Conservation (phyloP, 2,113 vertebrate species). For the Apeltes quadracus region DNA sequence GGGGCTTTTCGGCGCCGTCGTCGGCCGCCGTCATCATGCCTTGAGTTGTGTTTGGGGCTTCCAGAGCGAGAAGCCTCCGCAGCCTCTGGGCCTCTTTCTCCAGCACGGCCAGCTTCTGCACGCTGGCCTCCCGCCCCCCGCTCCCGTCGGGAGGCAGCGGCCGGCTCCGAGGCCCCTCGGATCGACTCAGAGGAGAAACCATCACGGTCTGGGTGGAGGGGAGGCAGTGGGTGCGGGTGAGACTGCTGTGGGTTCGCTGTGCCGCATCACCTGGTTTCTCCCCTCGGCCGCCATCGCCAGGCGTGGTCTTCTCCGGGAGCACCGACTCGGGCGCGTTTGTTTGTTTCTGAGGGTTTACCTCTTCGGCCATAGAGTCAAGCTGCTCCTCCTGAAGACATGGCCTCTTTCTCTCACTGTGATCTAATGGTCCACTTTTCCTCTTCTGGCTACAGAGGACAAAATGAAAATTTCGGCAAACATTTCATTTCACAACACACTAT, state of each 20-base stretch:
- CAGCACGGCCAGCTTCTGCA: constrained; percentile 62
- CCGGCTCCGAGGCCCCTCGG: constrained; percentile 26
- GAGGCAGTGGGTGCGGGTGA: constrained; percentile 21
- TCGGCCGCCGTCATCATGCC: constrained; percentile 49
- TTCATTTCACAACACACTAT: not conserved
- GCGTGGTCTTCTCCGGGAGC: constrained; percentile 14
- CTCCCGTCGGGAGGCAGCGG: constrained; percentile 30
- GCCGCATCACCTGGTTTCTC: constrained; percentile 17
- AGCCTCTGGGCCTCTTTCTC: constrained; percentile 73
- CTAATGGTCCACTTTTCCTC: constrained; percentile 51
- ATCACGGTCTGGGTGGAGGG: constrained; percentile 66
- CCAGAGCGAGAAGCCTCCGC: constrained; percentile 61
- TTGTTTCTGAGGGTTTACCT: constrained; percentile 20
- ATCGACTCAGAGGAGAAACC: constrained; percentile 63
- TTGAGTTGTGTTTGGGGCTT: constrained; percentile 46
- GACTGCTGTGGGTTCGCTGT: constrained; percentile 15
- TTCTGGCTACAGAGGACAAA: constrained; percentile 57
- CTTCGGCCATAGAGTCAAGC: not conserved
- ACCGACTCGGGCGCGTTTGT: not conserved
- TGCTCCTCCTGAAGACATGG: constrained; percentile 7
- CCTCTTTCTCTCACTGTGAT: constrained; percentile 45
- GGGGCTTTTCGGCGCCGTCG: not conserved
- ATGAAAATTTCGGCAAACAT: not conserved
- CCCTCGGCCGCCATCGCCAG: constrained; percentile 8
- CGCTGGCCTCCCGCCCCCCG: constrained; percentile 54